Conservation (phyloP, 2,113 vertebrate genomes). For the Synodontis membranacea region DNA sequence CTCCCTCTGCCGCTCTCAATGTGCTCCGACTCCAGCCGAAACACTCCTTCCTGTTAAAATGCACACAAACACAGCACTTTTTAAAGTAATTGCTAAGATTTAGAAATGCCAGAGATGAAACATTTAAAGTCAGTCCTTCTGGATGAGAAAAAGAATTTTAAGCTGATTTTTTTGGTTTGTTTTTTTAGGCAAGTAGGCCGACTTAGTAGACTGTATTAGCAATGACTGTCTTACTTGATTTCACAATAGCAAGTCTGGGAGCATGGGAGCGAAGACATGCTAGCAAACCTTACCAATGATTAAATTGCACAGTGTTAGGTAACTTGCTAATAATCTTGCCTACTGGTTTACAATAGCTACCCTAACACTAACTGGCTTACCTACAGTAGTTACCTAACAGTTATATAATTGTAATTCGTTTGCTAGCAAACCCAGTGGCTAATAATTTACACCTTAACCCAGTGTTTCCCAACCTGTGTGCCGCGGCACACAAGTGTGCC, state of each 20-base stretch:
- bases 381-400: no score
- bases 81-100: no score
- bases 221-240: neutral
- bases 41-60: constrained; percentile 75
- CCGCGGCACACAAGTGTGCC: no score
- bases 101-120: neutral
- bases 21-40: constrained; percentile 81
- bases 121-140: neutral
- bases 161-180: no score
- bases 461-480: no score
- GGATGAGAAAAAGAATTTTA: neutral
- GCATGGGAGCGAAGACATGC: neutral
- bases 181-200: neutral
- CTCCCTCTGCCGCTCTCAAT: constrained; percentile 85
- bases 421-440: neutral
- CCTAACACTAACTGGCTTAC: neutral
- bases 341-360: neutral
- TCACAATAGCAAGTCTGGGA: neutral
- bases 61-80: constrained; percentile 20
- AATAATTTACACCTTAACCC: neutral
- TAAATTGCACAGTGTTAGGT: neutral
- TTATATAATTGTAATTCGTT: no score
- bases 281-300: neutral
- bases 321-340: neutral
- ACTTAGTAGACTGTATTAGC: no score